Percentiles rank a stretch among this genome's conserved stretches.
Conservation (phyloP, 2,888 invertebrate genomes). For the Synergus umbraculus region DNA sequence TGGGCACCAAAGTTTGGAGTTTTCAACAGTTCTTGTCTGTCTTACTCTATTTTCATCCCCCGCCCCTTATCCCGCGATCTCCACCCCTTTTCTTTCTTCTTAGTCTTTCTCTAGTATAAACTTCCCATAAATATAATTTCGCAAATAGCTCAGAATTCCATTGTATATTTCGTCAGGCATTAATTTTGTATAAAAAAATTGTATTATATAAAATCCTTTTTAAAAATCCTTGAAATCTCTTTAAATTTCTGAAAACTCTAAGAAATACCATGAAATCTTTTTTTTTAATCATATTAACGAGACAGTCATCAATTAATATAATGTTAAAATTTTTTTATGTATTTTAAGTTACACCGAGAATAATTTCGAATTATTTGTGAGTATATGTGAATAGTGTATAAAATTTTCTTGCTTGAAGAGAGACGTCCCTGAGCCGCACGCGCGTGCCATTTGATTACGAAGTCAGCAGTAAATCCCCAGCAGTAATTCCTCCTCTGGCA, state of each 20-base stretch:
- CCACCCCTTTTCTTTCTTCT: background rate
- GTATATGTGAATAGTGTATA: background rate
- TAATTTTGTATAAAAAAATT: too few relatives aligned
- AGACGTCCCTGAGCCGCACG: conserved; percentile 45
- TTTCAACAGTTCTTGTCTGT: conserved; percentile 72
- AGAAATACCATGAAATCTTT: too few relatives aligned
- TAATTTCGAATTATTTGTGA: too few relatives aligned
- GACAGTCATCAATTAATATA: too few relatives aligned
- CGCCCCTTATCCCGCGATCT: background rate
- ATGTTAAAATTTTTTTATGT: too few relatives aligned
- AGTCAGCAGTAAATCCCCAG: conserved; percentile 68
- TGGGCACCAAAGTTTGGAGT: conserved; percentile 71
- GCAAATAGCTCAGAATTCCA: background rate
- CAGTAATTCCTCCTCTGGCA: conserved; percentile 70
- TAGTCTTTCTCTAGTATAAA: background rate
- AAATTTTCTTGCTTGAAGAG: conserved; percentile 35
- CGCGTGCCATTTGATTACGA: conserved; percentile 70
- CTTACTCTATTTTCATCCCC: conserved; percentile 52
- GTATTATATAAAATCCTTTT: too few relatives aligned
- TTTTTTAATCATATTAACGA: too few relatives aligned
- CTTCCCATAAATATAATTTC: background rate
- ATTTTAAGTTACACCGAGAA: too few relatives aligned
- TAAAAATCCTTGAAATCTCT: too few relatives aligned
- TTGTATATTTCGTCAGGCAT: too few relatives aligned
- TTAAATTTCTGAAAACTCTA: too few relatives aligned